Evolutionary conservation across 2,797 vertebrate genomes (phyloP).

Genomic region (Podargus strigoides): DNA sequence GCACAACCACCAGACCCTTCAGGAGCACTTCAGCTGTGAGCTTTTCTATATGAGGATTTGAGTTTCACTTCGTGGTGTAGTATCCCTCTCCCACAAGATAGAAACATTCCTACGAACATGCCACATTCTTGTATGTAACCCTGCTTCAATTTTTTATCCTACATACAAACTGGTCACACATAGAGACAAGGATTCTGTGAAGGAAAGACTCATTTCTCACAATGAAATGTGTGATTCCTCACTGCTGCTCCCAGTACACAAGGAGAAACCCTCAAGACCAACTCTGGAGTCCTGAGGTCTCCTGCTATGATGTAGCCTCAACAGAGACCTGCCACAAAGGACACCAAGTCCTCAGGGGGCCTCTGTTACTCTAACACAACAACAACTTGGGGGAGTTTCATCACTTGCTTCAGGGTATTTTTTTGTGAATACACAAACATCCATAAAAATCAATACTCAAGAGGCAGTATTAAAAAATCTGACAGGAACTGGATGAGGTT

Average conservation of each 20-base stretch:
- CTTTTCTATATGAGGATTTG: not conserved
- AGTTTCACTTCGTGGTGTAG: not conserved
- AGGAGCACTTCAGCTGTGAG: not conserved
- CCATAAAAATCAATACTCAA: not conserved
- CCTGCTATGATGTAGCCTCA: rapidly evolving
- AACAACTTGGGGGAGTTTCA: not conserved
- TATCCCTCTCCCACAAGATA: not conserved
- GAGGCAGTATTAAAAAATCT: not conserved
- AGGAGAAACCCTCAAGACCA: not conserved
- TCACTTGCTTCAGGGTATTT: too few species aligned
- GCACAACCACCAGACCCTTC: not conserved
- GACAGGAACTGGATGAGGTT: not conserved
- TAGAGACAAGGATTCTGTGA: not conserved
- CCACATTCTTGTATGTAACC: not conserved
- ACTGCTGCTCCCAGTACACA: not conserved
- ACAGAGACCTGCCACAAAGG: not conserved
- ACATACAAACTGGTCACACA: rapidly evolving
- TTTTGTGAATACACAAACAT: not conserved
- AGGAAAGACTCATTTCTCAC: not conserved
- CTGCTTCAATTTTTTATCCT: not conserved
- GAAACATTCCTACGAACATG: rapidly evolving
- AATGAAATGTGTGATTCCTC: not conserved
- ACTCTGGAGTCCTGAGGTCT: not conserved
- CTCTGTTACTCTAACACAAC: not conserved
- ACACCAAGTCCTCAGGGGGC: not conserved